These are phyloP conservation scores for Physocephala rufipes DNA, from an alignment of 2,888 invertebrate species.

Conservation along the genomic window DNA sequence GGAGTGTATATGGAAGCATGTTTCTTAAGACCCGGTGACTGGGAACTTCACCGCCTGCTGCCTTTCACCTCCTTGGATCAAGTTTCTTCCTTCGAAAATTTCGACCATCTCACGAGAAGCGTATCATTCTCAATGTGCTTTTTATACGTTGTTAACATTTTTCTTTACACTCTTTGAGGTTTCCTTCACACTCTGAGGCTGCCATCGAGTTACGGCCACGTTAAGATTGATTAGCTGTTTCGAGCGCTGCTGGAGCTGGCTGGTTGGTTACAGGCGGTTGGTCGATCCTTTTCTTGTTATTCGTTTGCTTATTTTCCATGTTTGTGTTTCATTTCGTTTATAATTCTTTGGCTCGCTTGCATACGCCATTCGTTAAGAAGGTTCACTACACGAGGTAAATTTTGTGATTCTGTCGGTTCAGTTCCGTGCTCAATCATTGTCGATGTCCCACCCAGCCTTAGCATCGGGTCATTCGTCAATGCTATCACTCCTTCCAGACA, in stretches of 20 bases:
- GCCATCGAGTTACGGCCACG: conserved; percentile 13
- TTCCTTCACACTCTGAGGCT: conserved; percentile 43
- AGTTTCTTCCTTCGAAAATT: conserved; percentile 14
- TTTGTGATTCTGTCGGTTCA: background rate
- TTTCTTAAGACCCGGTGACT: too few species aligned
- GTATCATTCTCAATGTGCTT: background rate
- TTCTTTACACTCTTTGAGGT: conserved; percentile 25
- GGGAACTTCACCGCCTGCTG: too few species aligned
- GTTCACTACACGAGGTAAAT: background rate
- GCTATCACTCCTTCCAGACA: background rate
- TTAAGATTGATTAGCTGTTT: conserved; percentile 47
- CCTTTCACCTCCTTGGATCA: background rate
- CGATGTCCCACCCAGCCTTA: background rate
- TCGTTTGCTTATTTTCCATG: conserved; percentile 54
- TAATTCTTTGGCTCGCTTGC: conserved; percentile 22
- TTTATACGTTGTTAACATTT: conserved; percentile 15
- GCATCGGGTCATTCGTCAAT: background rate
- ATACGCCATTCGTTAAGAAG: conserved; percentile 42
- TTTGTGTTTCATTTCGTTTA: conserved; percentile 50
- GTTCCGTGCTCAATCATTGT: conserved; percentile 11
- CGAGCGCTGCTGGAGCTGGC: conserved; percentile 42
- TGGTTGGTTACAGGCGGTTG: conserved; percentile 35
- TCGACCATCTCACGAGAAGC: conserved; percentile 14
- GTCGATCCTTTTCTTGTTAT: conserved; percentile 31
- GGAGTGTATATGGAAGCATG: conserved; percentile 28